phyloP scores from a whole-genome alignment of 1,140 invertebrate species.

The Dolichoris vasculosae region DNA sequence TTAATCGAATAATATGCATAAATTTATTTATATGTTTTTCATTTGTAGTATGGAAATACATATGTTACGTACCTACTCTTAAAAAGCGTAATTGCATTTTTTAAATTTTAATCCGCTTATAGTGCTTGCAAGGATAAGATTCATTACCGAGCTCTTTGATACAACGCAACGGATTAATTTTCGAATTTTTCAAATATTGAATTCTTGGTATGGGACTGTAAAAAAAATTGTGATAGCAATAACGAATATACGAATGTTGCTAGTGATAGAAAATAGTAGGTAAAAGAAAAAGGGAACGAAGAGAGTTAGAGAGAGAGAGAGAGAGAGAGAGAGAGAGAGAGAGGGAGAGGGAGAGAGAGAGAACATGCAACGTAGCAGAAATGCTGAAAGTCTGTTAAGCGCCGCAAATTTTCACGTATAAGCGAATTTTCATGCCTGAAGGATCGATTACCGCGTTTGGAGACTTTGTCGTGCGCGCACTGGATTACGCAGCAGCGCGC shows the following conservation, averaged over 20 bases:
- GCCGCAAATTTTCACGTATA: constrained; percentile 29
- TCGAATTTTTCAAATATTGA: neutral
- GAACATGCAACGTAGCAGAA: neutral
- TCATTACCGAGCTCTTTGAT: neutral
- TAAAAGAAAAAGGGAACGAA: neutral
- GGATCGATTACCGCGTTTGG: constrained; percentile 46
- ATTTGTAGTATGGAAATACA: neutral
- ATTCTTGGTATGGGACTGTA: neutral
- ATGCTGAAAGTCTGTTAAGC: constrained; percentile 36
- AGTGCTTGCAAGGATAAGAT: neutral
- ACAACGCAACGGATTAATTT: neutral
- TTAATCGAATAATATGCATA: too few species aligned
- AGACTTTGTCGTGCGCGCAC: constrained; percentile 6
- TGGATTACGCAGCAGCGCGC: constrained; percentile 7
- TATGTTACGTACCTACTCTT: neutral
- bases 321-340: neutral
- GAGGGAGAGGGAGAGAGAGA: neutral
- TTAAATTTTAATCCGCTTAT: neutral
- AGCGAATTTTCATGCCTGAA: constrained; percentile 42
- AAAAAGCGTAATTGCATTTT: neutral
- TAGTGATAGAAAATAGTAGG: neutral
- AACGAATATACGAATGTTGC: neutral
- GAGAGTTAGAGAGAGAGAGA: neutral
- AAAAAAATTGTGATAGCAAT: neutral
- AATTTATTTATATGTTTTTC: neutral